These are phyloP conservation scores for Andrena haemorrhoa DNA, from an alignment of 2,888 invertebrate species.

Conservation along the genomic window DNA sequence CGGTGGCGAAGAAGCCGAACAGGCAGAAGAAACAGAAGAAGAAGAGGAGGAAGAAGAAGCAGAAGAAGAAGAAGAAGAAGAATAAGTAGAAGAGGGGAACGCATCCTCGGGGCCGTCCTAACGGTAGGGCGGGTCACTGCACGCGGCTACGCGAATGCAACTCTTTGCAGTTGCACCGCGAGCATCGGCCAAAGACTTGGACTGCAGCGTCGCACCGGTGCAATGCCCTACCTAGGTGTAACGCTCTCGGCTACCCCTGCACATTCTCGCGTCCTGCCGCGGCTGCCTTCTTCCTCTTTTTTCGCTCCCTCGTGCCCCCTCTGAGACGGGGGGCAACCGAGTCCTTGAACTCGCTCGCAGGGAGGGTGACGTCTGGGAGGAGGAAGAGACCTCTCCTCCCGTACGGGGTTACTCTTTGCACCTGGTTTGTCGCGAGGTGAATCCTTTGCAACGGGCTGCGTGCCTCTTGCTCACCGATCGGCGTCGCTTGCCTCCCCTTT, in stretches of 20 bases:
- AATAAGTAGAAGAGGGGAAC: conserved; percentile 75
- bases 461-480: not conserved
- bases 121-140: conserved; percentile 85
- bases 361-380: conserved; percentile 60
- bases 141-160: conserved; percentile 81
- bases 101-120: conserved; percentile 85
- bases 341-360: conserved; percentile 77
- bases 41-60: conserved; percentile 30
- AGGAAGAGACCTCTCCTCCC: conserved; percentile 44
- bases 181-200: conserved; percentile 81
- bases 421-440: conserved; percentile 44
- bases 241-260: conserved; percentile 81
- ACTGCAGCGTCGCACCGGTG: conserved; percentile 76
- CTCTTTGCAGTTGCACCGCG: conserved; percentile 76
- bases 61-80: conserved; percentile 48
- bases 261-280: conserved; percentile 65
- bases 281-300: conserved; percentile 57
- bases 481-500: not conserved
- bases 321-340: conserved; percentile 49
- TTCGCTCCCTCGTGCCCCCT: conserved; percentile 35
- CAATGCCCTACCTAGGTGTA: conserved; percentile 84
- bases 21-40: conserved; percentile 30
- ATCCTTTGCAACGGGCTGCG: conserved; percentile 7
- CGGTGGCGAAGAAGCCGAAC: conserved; percentile 44
- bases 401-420: conserved; percentile 48